Percentiles rank a stretch among this genome's conserved stretches.
Evolutionary conservation across 2,888 invertebrate genomes (phyloP).

Genomic region (Xestoiulus laeticollis): DNA sequence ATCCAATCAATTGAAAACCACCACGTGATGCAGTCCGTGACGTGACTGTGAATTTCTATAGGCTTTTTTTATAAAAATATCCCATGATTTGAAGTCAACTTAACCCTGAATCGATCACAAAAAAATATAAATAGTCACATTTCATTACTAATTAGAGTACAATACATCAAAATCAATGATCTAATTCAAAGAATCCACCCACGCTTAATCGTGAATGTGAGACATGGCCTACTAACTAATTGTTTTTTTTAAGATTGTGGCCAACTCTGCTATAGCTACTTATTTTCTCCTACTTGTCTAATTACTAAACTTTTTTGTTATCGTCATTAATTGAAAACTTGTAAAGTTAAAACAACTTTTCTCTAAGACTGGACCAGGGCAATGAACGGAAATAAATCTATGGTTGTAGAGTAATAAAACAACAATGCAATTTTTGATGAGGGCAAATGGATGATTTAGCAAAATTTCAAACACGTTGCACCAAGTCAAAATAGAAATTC

Average conservation of each 20-base stretch:
- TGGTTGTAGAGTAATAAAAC: background rate
- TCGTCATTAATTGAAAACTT: background rate
- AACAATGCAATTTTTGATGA: background rate
- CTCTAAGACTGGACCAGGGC: background rate
- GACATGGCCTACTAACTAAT: background rate
- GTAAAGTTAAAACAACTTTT: background rate
- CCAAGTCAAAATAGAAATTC: background rate
- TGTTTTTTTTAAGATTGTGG: background rate
- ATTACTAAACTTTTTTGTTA: background rate
- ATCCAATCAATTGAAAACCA: too few species aligned
- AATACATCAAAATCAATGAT: too few species aligned
- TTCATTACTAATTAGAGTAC: too few species aligned
- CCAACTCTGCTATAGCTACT: background rate
- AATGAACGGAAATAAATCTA: background rate
- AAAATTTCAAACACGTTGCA: background rate
- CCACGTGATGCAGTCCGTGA: too few species aligned
- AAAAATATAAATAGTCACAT: too few species aligned
- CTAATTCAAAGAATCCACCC: too few species aligned
- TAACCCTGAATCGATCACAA: too few species aligned
- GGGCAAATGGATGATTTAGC: background rate
- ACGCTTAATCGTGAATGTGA: background rate
- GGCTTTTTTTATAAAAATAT: too few species aligned
- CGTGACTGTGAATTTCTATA: too few species aligned
- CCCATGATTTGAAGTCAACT: too few species aligned
- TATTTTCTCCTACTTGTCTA: background rate